Evolutionary conservation across 2,113 vertebrate genomes (phyloP), one percentile per base, ranked within the genome.

Genomic region (Caloenas nicobarica): DNA sequence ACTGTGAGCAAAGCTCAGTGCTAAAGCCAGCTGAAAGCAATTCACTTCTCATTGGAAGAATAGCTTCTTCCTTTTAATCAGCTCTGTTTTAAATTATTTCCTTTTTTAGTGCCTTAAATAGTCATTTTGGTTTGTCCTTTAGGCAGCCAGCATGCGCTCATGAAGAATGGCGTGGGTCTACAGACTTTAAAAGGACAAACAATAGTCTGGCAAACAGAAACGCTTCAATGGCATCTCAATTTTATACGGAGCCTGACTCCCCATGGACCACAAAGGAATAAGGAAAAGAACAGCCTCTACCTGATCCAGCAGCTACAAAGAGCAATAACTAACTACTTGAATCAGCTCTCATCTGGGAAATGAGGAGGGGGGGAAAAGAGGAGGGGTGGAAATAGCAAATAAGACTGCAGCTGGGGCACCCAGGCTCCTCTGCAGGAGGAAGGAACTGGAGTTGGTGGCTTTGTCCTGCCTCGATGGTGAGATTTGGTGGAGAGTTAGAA

Each of bases 11-110:
- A 78, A 68, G 64, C 91, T 95, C 51, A 53, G 34, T 4, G 22
- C 89, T 93, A 51, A 62, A 89, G 86, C 65, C 94, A 94, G 94
- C 96, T 96, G 96, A 96, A 95, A 95, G 92, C 90, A 94, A 96
- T 95, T 88, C 88, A 81, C 38, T 93, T 85, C 36, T 93, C 42
- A n/a, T 65, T 89, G 85, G 85, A 82, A 88, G 72, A 96, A 96
- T 62, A 78, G 88, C 90, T 86, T 96, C 88, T 95, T 95, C 95
- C 88, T 96, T 89, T 88, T 88, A 96, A 96, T 97, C 95, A 97
- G 60, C 82, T 82, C 81, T 88, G 93, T 54, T 94, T 83, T 81
- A 96, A 91, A 82, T 78, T 21, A 81, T 90, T 96, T 96, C 85
- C 80, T 91, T 95, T 96, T 95, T 91, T 83, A 96, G 91, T 64